Evolutionary conservation across 2,113 vertebrate species (phyloP), one percentile per base, ranked within the genome.

Genomic region (Myiozetetes cayanensis): DNA sequence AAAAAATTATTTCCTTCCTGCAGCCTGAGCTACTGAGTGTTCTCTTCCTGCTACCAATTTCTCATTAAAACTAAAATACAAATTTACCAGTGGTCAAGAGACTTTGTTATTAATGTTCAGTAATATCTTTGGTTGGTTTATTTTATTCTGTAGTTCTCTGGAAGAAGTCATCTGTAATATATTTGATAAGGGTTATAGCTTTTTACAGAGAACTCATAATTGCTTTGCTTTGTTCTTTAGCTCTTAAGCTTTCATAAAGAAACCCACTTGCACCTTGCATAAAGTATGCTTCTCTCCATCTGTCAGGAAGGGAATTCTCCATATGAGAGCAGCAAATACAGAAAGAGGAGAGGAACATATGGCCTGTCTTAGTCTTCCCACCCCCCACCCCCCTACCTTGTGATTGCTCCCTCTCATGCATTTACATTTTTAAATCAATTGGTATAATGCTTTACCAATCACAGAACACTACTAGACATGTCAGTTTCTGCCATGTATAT

Each of bases 1-100:
- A 95, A 95, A 95, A 77, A 39, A 71, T 9, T 9, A 80, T 91
- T 96, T 96, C 52, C 55, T 89, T 95, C 76, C 67, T 96, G 72
- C 39, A 52, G 85, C 59, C 71, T 93, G 79, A 94, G 78, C 46
- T 79, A 95, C 33, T 50, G 52, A 91, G 24, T 92, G 33, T 75
- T 82, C 18, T 61, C 39, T 84, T 82, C 59, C 17, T 33, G 76
- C n/a, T 52, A 94, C n/a, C 33, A 76, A 44, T 95, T 83, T 90
- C 61, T 8, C 47, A 62, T 28, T 67, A 62, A 84, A 94, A 66
- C 5, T 82, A 56, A 82, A 87, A 49, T 25, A 63, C 8, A 19
- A 89, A 73, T 55, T 39, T 78, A 7, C 14, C 71, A 85, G 28
- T 58, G 25, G 65, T 74, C 52, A 79, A 30, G 7, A 63, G n/a